Base-by-base conservation (phyloP, 2,888 invertebrate genomes). In the Drosophila seclusa region DNA sequence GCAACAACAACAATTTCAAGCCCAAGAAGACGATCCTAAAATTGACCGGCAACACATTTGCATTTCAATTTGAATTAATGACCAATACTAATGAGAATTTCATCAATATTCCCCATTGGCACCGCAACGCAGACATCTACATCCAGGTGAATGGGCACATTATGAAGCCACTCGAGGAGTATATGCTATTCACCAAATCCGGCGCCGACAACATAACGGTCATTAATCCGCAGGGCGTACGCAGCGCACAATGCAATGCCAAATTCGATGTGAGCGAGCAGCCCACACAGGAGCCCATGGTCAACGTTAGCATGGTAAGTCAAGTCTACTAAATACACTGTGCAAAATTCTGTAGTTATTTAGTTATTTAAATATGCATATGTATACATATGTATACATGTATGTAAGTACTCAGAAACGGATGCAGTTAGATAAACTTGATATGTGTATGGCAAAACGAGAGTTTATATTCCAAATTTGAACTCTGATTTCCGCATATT, bases 121-220 rank as follows among this genome's bases (percentile, higher is more conserved):
- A 24, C 40, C n/a, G 40, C 27, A 38, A 55, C 24, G 34, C 38
- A 98, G 98, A 98, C 92, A 96, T 98, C 54, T 96, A 97, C 78
- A 96, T 98, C 71, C 96, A 97, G 93, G 96, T 98, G 70, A 97
- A 97, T 91, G 96, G 96, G 70, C 94, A 96, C 79, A 94, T 94
- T 66, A 97, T 98, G 96, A 97, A 97, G 89, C 98, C 98, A 0
- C 92, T 98, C 55, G 97, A 98, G 92, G 98, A 98, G 90, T 98
- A 98, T 92, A 97, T 98, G 97, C 93, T 97, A n/a, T 97, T 97
- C 92, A 97, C 97, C 5, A 96, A 97, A 84, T 96, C 96, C 18
- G 97, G 96, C 63, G 95, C 96, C 29, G 97, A 97, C 91, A 96
- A 96, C 80, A 97, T 98, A 29, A 96, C 97, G 68, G 97, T 97